Conservation (phyloP, 2,113 vertebrate species). For the Eretmochelys imbricata region DNA sequence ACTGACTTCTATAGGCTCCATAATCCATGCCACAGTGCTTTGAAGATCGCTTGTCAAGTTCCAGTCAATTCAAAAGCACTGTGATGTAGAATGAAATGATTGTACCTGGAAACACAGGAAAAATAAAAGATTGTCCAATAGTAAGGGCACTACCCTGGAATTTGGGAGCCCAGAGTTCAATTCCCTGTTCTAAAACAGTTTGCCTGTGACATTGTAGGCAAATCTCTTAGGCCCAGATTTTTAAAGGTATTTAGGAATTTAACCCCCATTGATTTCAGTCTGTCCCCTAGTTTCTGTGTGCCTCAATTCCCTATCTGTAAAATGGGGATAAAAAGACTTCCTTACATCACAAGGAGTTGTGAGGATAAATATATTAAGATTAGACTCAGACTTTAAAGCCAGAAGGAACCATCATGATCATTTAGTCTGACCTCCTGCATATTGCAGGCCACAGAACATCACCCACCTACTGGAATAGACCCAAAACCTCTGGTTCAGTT, state of each 20-base stretch:
- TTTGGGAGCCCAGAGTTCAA: no score
- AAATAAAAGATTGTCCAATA: neutral
- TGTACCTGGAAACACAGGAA: neutral
- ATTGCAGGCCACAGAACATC: neutral
- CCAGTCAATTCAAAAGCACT: neutral
- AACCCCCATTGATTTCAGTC: no score
- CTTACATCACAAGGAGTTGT: no score
- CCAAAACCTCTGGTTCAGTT: neutral
- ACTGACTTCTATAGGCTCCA: neutral
- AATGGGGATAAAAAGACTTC: no score
- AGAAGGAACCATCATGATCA: neutral
- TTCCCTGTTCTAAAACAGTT: no score
- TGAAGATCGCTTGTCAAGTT: neutral
- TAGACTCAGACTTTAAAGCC: neutral
- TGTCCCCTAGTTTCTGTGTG: no score
- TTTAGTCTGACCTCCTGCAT: neutral
- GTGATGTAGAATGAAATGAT: neutral
- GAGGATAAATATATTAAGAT: neutral
- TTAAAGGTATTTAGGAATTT: no score
- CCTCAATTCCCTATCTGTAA: no score
- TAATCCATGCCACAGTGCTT: fast-evolving
- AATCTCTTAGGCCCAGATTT: no score
- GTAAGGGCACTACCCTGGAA: no score
- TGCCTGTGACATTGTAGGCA: no score
- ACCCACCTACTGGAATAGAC: neutral